Evolutionary conservation across 2,113 vertebrate species (phyloP).

Genomic region (Dromaius novaehollandiae): DNA sequence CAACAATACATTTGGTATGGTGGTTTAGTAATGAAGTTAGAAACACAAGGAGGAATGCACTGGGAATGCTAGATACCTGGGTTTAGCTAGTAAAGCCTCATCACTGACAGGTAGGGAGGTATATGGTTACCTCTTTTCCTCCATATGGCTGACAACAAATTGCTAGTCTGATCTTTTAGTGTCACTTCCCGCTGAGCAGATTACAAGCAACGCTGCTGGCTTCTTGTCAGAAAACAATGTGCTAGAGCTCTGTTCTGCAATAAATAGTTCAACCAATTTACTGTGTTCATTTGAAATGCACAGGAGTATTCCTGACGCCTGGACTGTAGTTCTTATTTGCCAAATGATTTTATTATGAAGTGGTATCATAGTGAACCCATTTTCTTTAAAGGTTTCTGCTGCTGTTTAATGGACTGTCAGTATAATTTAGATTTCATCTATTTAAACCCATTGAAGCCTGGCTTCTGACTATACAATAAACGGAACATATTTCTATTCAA

Average conservation of each 20-base stretch:
- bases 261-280: conserved; percentile 69
- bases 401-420: conserved; percentile 83
- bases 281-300: conserved; percentile 61
- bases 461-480: conserved; percentile 81
- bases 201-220: conserved; percentile 59
- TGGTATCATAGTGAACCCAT: conserved; percentile 76
- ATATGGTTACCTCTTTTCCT: background rate
- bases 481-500: conserved; percentile 82
- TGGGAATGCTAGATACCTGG: background rate
- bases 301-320: conserved; percentile 48
- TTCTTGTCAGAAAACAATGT: conserved; percentile 59
- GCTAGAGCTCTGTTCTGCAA: conserved; percentile 50
- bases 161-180: conserved; percentile 50
- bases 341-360: conserved; percentile 80
- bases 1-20: background rate
- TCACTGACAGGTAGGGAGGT: conserved; percentile 26
- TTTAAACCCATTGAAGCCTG: conserved; percentile 80
- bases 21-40: background rate
- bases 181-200: conserved; percentile 69
- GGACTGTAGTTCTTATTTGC: conserved; percentile 61
- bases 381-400: conserved; percentile 77
- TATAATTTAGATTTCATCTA: conserved; percentile 84
- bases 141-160: conserved; percentile 58
- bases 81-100: background rate
- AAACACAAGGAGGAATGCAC: background rate